Percentiles rank a stretch among this genome's conserved stretches.
phyloP scores from a whole-genome alignment of 23 tunicate genomes.

The Styela clava region DNA sequence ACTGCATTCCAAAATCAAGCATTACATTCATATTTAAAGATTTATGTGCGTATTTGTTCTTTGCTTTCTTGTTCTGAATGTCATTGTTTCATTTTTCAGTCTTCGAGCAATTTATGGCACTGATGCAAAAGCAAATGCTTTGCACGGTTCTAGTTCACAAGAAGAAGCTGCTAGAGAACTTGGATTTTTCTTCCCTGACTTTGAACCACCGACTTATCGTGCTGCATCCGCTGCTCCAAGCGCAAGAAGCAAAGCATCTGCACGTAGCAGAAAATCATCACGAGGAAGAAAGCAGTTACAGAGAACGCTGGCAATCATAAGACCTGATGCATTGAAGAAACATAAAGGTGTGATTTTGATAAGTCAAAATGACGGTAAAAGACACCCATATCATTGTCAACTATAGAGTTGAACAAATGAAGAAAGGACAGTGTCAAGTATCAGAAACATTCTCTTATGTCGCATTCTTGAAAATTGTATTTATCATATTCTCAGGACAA shows the following conservation, averaged over 20 bases:
- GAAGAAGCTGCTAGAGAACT: slow-evolving; percentile 93
- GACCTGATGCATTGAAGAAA: slow-evolving; percentile 80
- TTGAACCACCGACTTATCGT: slow-evolving; percentile 59
- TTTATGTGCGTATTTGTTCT: too few relatives aligned
- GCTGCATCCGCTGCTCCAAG: slow-evolving; percentile 10
- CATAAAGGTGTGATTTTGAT: slow-evolving; percentile 67
- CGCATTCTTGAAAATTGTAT: too few relatives aligned
- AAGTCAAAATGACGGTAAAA: background rate
- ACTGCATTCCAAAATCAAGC: too few relatives aligned
- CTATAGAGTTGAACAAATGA: too few relatives aligned
- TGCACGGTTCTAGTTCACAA: slow-evolving; percentile 85
- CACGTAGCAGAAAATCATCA: slow-evolving; percentile 36
- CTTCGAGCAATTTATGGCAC: slow-evolving; percentile 88
- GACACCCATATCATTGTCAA: too few relatives aligned
- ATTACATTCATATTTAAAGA: too few relatives aligned
- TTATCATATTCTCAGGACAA: too few relatives aligned
- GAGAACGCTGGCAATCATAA: slow-evolving; percentile 81
- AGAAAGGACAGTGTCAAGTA: too few relatives aligned
- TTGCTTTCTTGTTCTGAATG: too few relatives aligned
- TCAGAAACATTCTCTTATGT: too few relatives aligned
- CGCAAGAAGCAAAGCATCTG: slow-evolving; percentile 47
- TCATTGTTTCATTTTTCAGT: slow-evolving; percentile 35
- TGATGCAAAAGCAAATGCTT: slow-evolving; percentile 76
- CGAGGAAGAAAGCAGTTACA: slow-evolving; percentile 18
- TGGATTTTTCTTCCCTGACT: slow-evolving; percentile 87